These are phyloP conservation scores for Falco rusticolus DNA, from an alignment of 2,797 vertebrate species.

Conservation along the genomic window DNA sequence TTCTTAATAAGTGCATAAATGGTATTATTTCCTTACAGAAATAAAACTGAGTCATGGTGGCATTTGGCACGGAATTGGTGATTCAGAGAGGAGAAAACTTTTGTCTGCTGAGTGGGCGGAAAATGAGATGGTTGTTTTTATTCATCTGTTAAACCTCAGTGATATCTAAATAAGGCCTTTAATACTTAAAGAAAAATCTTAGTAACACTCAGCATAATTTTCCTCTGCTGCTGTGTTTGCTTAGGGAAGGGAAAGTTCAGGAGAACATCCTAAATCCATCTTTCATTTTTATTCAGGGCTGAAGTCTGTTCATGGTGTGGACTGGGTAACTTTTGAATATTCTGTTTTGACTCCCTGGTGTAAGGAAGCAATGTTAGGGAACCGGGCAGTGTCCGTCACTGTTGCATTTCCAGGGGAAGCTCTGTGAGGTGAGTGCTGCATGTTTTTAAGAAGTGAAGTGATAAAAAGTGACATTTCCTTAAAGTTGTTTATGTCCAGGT, in stretches of 20 bases:
- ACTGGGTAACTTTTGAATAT: neutral
- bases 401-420: neutral
- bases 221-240: neutral
- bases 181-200: neutral
- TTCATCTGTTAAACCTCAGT: neutral
- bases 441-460: neutral
- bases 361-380: neutral
- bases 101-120: neutral
- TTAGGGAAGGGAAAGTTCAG: neutral
- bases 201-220: neutral
- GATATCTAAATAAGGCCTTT: neutral
- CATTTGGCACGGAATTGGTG: neutral
- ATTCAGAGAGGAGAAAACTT: neutral
- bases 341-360: neutral
- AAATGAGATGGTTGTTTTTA: neutral
- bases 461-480: neutral
- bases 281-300: neutral
- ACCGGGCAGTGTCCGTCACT: fast-evolving
- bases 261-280: neutral
- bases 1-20: neutral
- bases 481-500: neutral
- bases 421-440: neutral
- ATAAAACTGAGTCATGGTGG: neutral
- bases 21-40: neutral
- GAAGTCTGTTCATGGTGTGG: neutral